These are phyloP conservation scores for Octopus bimaculoides DNA, from an alignment of 1,140 invertebrate genomes.

Conservation along the genomic window DNA sequence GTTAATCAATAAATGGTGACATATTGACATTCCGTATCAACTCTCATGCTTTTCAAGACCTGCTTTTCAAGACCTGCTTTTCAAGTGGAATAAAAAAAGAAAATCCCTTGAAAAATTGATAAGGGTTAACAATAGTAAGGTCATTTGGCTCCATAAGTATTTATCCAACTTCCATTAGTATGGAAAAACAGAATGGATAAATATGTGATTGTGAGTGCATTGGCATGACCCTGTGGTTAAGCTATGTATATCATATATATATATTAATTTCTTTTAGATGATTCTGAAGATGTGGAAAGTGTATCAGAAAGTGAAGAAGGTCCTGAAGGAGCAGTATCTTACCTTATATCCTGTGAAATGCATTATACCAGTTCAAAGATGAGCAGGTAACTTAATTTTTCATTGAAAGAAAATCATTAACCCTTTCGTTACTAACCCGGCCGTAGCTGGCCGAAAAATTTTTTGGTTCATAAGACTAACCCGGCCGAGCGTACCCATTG, in stretches of 20 bases:
- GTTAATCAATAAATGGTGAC: too few relatives aligned
- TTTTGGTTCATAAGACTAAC: too few relatives aligned
- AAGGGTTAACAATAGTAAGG: neutral
- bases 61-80: too few relatives aligned
- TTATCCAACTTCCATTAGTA: neutral
- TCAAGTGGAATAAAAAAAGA: too few relatives aligned
- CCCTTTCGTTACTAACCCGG: too few relatives aligned
- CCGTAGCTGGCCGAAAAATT: too few relatives aligned
- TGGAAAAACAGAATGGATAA: neutral
- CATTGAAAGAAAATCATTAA: too few relatives aligned
- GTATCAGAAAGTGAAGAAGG: conserved; percentile 62
- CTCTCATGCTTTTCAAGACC: too few relatives aligned
- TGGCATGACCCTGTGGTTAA: neutral
- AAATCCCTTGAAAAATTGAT: neutral
- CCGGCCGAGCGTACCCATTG: too few relatives aligned
- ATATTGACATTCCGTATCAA: too few relatives aligned
- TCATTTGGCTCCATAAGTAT: too few relatives aligned
- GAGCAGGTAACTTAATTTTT: conserved; percentile 63
- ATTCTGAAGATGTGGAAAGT: conserved; percentile 79
- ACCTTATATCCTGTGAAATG: conserved; percentile 87
- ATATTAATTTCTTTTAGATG: conserved; percentile 30
- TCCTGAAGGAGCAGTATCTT: conserved; percentile 78
- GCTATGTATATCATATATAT: neutral
- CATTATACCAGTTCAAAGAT: conserved; percentile 86
- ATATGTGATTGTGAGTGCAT: neutral